A percentile compares a stretch with the other conserved stretches of the same genome.
Evolutionary conservation across 1,140 invertebrate species (phyloP).

Genomic region (Halyomorpha halys): DNA sequence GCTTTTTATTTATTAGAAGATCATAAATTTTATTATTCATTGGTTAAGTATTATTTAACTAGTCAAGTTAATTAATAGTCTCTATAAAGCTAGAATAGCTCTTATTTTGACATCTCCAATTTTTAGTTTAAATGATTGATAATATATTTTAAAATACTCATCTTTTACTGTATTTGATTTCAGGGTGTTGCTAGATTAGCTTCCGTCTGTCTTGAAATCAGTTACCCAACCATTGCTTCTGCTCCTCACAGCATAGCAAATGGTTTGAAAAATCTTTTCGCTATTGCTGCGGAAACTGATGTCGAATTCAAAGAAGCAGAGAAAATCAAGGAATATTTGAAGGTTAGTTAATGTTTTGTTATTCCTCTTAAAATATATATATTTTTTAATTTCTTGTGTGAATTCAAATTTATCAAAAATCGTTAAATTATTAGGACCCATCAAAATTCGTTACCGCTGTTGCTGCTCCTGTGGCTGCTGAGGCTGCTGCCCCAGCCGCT

Average conservation of each 20-base stretch:
- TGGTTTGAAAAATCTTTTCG: conserved; percentile 96
- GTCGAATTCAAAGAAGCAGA: conserved; percentile 88
- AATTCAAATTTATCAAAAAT: neutral
- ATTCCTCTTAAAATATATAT: neutral
- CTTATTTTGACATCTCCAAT: no score
- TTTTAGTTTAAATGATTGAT: neutral
- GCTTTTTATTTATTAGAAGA: no score
- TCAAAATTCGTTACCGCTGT: conserved; percentile 77
- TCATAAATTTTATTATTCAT: no score
- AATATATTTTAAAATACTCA: neutral
- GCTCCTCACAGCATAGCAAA: conserved; percentile 94
- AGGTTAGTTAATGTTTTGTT: conserved; percentile 43
- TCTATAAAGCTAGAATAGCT: no score
- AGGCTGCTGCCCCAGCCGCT: conserved; percentile 46
- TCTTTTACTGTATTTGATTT: conserved; percentile 16
- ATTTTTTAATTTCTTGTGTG: neutral
- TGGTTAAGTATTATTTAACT: no score
- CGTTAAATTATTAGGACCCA: conserved; percentile 55
- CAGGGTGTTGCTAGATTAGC: conserved; percentile 86
- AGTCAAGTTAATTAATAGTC: no score
- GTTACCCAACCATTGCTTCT: conserved; percentile 93
- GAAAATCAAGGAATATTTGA: conserved; percentile 83
- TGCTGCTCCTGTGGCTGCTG: conserved; percentile 48
- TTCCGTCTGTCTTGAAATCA: conserved; percentile 83
- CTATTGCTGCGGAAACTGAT: conserved; percentile 90